Percentiles rank a stretch among this genome's conserved stretches.
Evolutionary conservation across 2,888 invertebrate species (phyloP).

Genomic region (Athalia cordata): DNA sequence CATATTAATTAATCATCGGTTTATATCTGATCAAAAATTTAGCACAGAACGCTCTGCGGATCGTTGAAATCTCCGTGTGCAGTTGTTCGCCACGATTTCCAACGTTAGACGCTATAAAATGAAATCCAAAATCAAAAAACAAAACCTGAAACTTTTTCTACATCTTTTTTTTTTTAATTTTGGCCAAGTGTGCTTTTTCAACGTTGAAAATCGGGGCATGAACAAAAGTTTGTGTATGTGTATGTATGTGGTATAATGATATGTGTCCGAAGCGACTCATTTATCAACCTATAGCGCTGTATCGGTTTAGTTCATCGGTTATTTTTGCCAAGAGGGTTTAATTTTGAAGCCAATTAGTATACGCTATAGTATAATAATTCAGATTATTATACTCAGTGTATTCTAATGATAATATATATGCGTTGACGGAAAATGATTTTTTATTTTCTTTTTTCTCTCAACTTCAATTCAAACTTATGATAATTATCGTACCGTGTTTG

Average conservation of each 20-base stretch:
- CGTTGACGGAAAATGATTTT: no score
- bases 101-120: constrained; percentile 34
- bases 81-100: constrained; percentile 7
- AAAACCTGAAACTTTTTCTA: no score
- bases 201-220: constrained; percentile 29
- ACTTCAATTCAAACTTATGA: neutral
- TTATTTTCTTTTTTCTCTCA: no score
- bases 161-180: neutral
- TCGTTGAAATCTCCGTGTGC: neutral
- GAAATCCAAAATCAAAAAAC: constrained; percentile 1
- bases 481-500: neutral
- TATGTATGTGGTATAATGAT: neutral
- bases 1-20: no score
- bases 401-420: no score
- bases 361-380: neutral
- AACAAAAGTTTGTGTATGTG: neutral
- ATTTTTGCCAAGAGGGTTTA: constrained; percentile 43
- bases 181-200: neutral
- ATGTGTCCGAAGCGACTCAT: constrained; percentile 27
- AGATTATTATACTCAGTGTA: no score
- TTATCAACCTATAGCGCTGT: constrained; percentile 30
- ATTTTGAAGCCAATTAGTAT: constrained; percentile 39
- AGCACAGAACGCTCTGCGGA: neutral
- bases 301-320: constrained; percentile 44
- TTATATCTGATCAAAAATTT: neutral